Percentiles rank a stretch among this genome's conserved stretches.
Conservation (phyloP, 2,113 vertebrate species). For the Pardalotus punctatus region DNA sequence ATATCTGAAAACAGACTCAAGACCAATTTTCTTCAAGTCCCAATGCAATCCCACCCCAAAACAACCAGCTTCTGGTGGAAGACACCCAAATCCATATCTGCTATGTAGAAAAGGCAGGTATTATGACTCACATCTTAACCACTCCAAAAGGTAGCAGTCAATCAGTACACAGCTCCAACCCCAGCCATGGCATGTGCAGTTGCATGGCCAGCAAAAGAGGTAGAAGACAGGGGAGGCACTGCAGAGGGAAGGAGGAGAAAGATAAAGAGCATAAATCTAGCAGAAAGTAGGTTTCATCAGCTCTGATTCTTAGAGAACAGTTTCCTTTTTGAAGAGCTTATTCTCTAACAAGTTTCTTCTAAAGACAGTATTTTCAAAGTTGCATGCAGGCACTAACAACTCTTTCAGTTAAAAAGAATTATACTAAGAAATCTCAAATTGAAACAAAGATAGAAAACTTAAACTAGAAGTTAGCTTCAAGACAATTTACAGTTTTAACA, state of each 20-base stretch:
- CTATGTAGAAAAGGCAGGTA: conserved; percentile 15
- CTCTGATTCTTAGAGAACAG: background rate
- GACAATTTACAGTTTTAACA: background rate
- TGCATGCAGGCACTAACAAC: background rate
- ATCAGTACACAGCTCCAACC: conserved; percentile 46
- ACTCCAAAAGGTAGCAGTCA: conserved; percentile 43
- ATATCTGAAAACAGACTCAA: background rate
- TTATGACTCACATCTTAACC: conserved; percentile 55
- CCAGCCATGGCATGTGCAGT: conserved; percentile 21
- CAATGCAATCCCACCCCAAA: background rate
- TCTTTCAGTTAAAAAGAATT: background rate
- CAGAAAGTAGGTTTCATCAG: background rate
- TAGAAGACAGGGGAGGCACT: conserved; percentile 28
- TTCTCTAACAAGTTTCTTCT: background rate
- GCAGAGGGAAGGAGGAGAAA: conserved; percentile 56
- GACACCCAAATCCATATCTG: background rate
- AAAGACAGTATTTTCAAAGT: background rate
- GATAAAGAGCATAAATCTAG: background rate
- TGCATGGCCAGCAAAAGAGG: conserved; percentile 26
- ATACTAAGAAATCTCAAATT: background rate
- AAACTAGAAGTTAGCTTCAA: background rate
- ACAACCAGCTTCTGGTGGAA: background rate
- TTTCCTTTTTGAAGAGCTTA: background rate
- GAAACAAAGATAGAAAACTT: background rate
- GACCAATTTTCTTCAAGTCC: background rate